phyloP scores from a whole-genome alignment of 1,140 invertebrate species.

The Bombus superbus region DNA sequence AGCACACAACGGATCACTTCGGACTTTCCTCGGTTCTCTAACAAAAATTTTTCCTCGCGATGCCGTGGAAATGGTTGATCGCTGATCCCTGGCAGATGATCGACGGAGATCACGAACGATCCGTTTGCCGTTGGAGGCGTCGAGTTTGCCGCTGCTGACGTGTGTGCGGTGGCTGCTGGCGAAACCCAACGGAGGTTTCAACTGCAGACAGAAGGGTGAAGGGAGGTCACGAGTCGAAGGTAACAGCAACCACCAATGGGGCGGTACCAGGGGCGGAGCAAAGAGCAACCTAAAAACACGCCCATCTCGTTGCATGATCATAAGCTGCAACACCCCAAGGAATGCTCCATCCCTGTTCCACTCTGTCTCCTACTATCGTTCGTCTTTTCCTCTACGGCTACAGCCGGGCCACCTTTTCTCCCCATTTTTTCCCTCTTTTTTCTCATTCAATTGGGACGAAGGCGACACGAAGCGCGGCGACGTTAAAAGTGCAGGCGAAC shows the following conservation, averaged over 20 bases:
- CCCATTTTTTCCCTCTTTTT: not conserved
- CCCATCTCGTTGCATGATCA: slow-evolving; percentile 60
- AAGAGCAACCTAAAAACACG: slow-evolving; percentile 45
- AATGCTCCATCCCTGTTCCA: slow-evolving; percentile 52
- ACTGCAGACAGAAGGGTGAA: slow-evolving; percentile 58
- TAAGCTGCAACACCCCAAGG: slow-evolving; percentile 61
- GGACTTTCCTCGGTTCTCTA: not conserved
- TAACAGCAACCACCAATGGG: slow-evolving; percentile 62
- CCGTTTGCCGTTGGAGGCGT: slow-evolving; percentile 57
- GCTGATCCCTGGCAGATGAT: slow-evolving; percentile 47
- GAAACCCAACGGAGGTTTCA: slow-evolving; percentile 60
- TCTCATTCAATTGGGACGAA: slow-evolving; percentile 47
- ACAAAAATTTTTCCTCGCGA: slow-evolving; percentile 6
- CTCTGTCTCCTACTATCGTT: slow-evolving; percentile 2
- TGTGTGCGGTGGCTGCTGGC: slow-evolving; percentile 65
- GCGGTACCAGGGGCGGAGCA: slow-evolving; percentile 64
- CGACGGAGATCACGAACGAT: slow-evolving; percentile 55
- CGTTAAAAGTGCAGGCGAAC: slow-evolving; percentile 66
- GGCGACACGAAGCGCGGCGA: slow-evolving; percentile 54
- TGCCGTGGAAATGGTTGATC: slow-evolving; percentile 9
- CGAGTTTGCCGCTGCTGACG: slow-evolving; percentile 64
- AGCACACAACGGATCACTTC: slow-evolving; percentile 9
- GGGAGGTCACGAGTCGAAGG: slow-evolving; percentile 51
- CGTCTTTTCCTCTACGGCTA: slow-evolving; percentile 20
- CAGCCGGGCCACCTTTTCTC: slow-evolving; percentile 22